Base-by-base conservation (phyloP, 1,140 invertebrate genomes). In the Panagrolaimus sp. region DNA sequence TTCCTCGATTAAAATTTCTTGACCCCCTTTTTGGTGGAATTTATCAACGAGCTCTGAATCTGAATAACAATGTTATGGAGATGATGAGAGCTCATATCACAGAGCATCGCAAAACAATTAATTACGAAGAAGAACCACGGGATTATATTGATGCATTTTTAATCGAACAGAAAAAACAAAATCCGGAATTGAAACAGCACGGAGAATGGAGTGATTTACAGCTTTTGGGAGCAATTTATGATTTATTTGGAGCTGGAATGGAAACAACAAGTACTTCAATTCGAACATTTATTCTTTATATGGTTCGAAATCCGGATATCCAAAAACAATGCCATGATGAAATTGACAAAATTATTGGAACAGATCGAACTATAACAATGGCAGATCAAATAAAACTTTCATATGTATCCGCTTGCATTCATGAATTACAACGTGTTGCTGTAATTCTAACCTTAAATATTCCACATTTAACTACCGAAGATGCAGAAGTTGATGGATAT, bases 391-490 rank as follows among this genome's bases (percentile, higher is more conserved):
- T 45, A 9, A 38, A 45, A 11, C 27, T 71, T n/a, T 38, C 43
- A n/a, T 71, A 70, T 44, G 3, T 63, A 38, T 63, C 16, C 8
- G 62, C 27, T 1, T 63, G 16, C 1, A 42, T 63, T 38, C 20
- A 57, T 16, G 51, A 57, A 57, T 11, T 27, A 11, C 51, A 57
- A 20, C 51, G 51, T 27, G 9, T 57, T 13, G 67, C 47, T 8
- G 66, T 65, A 16, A 25, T 72, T 31, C 47, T 73, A 23, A 45
- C 72, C 14, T 63, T 66, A 51, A 73, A 73, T 45, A 27, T 73
- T 13, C 47, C 63, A 8, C 71, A 65, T 51, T 42, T 25, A 11
- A 70, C 72, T 7, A 57, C 57, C 9, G 25, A 44, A 11, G 72
- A 73, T 13, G 66, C 73, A 9, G 38, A 62, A 31, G 25, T 72